Evolutionary conservation across 1,140 invertebrate species (phyloP).

Genomic region (Notospermus geniculatus): DNA sequence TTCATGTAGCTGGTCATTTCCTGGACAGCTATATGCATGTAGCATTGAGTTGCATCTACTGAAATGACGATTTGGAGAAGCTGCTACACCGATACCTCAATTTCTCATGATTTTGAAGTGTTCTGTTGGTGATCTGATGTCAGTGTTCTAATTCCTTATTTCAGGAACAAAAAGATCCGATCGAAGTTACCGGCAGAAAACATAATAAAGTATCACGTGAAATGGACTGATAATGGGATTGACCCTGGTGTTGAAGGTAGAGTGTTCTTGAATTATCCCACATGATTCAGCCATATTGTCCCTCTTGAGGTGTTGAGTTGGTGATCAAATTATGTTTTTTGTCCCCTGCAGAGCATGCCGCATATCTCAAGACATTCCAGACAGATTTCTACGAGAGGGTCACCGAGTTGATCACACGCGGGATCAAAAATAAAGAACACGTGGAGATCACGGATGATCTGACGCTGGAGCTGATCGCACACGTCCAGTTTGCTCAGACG

Average conservation of each 20-base stretch:
- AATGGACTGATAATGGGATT: too few relatives aligned
- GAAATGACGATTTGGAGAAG: too few relatives aligned
- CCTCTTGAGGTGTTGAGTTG: too few relatives aligned
- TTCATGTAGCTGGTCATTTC: constrained; percentile 18
- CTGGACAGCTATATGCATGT: too few relatives aligned
- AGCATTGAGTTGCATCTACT: too few relatives aligned
- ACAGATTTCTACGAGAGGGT: constrained; percentile 5
- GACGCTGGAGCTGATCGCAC: neutral
- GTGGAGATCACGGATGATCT: neutral
- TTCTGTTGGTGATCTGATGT: neutral
- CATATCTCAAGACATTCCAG: neutral
- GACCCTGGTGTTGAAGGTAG: neutral
- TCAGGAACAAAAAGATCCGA: neutral
- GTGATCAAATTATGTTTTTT: too few relatives aligned
- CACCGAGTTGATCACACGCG: neutral
- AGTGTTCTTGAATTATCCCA: too few relatives aligned
- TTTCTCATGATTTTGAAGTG: neutral
- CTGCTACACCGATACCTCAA: too few relatives aligned
- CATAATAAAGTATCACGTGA: neutral
- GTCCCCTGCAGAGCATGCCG: constrained; percentile 7
- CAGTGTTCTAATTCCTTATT: neutral
- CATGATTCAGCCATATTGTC: too few relatives aligned
- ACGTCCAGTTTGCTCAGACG: constrained; percentile 7
- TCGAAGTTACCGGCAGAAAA: neutral
- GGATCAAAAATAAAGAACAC: neutral